Conservation (phyloP, 2,113 vertebrate species). For the Gnathonemus longibarbis region DNA sequence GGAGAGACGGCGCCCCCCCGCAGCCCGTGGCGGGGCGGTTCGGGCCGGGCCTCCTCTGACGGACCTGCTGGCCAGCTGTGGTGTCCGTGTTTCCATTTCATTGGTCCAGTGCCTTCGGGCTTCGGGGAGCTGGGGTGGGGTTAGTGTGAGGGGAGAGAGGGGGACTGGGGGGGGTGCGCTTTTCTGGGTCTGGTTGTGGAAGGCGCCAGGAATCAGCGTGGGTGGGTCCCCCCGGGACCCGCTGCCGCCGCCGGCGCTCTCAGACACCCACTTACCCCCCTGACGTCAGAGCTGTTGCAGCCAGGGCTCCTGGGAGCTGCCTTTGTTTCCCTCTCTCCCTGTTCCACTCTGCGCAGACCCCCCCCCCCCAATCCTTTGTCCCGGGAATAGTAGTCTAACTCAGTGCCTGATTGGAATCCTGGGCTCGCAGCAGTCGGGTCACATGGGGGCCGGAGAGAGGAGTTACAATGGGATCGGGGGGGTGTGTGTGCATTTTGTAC, state of each 20-base stretch:
- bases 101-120: background rate
- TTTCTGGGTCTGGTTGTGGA: constrained; percentile 51
- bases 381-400: constrained; percentile 67
- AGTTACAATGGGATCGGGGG: background rate
- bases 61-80: background rate
- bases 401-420: constrained; percentile 71
- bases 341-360: constrained; percentile 61
- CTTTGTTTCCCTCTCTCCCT: constrained; percentile 67
- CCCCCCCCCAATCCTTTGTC: constrained; percentile 63
- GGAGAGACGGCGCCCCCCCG: background rate
- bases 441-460: constrained; percentile 39
- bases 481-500: constrained; percentile 62
- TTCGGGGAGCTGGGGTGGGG: background rate
- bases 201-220: constrained; percentile 37
- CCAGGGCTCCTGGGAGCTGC: constrained; percentile 80
- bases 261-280: constrained; percentile 86
- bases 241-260: constrained; percentile 91
- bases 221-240: constrained; percentile 67
- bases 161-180: constrained; percentile 42
- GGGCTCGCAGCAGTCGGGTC: constrained; percentile 51
- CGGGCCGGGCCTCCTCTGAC: background rate
- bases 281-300: constrained; percentile 91
- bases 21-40: background rate
- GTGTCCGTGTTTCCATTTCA: background rate
- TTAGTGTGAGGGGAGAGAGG: constrained; percentile 22